Evolutionary conservation across 2,113 vertebrate species (phyloP), one percentile per base, ranked within the genome.

Genomic region (Solea solea): DNA sequence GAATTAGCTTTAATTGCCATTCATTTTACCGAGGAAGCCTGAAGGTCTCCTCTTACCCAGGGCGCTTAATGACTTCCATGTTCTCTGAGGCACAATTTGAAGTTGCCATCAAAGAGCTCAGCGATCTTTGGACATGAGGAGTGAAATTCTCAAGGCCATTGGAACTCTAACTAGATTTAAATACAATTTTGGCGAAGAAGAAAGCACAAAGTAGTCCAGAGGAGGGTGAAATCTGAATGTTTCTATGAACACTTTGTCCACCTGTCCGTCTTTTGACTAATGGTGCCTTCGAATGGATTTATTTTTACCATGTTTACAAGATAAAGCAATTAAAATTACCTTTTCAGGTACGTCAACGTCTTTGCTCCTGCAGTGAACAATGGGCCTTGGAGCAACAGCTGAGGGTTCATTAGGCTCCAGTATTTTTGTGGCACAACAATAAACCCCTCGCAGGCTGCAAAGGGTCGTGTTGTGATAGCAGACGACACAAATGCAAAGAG

Each of bases 31-130:
- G 8, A 56, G 42, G 68, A 85, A 34, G 61, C 58, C 63, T 49
- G 75, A 68, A 83, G 64, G 75, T 84, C 83, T 87, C 69, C 27
- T 82, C 53, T 84, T 77, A 85, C 82, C 61, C 80, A 65, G 57
- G 69, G 50, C 57, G n/a, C 21, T 46, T 89, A 89, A 90, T 81
- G 74, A 83, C 64, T 81, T 88, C 86, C 86, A 90, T 78, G 69
- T 80, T 74, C 74, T 84, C 64, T 25, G 39, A 84, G 60, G 71
- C 53, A 53, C 57, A 77, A 82, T 75, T 45, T 63, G 34, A 74
- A 58, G 56, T 62, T 62, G 54, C 80, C 60, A 72, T 61, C 69
- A 15, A 46, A 59, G 25, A 61, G 48, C 25, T 4, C 15, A 9
- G 14, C 11, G 1, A 54, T 5, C 1, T 2, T 13, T 78, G 9